Percentiles rank a stretch among this genome's conserved stretches.
phyloP scores from a whole-genome alignment of 2,797 vertebrate genomes.

The Smutsia gigantea region DNA sequence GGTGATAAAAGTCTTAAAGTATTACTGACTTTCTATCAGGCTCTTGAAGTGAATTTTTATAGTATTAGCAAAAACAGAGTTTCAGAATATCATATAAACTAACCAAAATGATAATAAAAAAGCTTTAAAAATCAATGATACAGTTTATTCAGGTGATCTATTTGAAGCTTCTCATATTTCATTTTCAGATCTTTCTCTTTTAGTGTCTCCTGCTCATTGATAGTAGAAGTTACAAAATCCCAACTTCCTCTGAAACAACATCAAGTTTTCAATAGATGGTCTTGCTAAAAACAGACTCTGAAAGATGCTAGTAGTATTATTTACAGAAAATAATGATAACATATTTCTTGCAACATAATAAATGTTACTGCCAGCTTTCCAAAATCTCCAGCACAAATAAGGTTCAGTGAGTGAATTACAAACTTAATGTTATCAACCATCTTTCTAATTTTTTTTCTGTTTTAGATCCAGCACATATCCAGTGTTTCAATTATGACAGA shows the following conservation, averaged over 20 bases:
- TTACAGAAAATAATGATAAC: background rate
- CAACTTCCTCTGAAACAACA: background rate
- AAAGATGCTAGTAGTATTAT: conserved; percentile 18
- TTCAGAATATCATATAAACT: conserved; percentile 77
- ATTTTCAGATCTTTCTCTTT: conserved; percentile 52
- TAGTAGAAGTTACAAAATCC: conserved; percentile 8
- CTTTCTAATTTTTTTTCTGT: background rate
- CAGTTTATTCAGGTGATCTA: conserved; percentile 50
- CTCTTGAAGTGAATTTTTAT: conserved; percentile 84
- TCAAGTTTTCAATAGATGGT: background rate
- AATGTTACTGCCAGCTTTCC: background rate
- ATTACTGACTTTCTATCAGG: conserved; percentile 83
- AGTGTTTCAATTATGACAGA: conserved; percentile 38
- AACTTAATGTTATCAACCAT: conserved; percentile 24
- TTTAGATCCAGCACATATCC: background rate
- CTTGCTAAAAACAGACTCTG: background rate
- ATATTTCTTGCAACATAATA: background rate
- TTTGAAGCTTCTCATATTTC: conserved; percentile 53
- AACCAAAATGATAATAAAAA: conserved; percentile 76
- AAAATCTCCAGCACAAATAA: background rate
- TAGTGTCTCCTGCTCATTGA: background rate
- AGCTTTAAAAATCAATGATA: conserved; percentile 68
- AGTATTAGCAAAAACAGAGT: conserved; percentile 79
- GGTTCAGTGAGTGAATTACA: background rate
- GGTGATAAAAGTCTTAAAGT: conserved; percentile 83